A percentile compares a stretch with the other conserved stretches of the same genome.
Conservation (phyloP, 2,113 vertebrate genomes). For the Clarias magur region DNA sequence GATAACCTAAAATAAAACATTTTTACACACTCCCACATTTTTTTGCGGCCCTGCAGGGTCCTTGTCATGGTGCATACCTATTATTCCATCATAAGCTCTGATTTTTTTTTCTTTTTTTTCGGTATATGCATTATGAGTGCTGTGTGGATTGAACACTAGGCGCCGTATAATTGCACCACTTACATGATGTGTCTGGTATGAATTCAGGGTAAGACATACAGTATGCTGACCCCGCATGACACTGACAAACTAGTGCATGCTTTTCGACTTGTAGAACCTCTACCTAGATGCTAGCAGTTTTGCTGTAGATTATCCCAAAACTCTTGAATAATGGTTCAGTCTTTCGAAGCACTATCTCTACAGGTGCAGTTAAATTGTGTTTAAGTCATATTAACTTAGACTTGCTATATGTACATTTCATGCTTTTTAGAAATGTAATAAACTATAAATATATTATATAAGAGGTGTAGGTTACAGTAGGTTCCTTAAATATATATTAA, state of each 20-base stretch:
- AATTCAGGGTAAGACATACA: conserved; percentile 5
- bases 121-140: not conserved
- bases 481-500: not conserved
- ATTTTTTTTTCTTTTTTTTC: not conserved
- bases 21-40: not conserved
- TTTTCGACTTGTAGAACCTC: not conserved
- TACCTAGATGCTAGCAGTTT: not conserved
- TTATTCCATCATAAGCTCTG: not conserved
- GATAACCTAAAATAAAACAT: not conserved
- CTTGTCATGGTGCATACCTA: not conserved
- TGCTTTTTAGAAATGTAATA: not conserved
- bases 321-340: not conserved
- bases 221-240: not conserved
- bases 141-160: not conserved
- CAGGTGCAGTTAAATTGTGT: not conserved
- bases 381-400: not conserved
- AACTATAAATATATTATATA: not conserved
- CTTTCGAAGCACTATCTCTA: not conserved
- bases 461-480: not conserved
- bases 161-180: not conserved
- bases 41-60: not conserved
- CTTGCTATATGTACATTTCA: not conserved
- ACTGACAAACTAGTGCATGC: not conserved
- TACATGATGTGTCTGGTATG: not conserved
- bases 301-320: not conserved